These are phyloP conservation scores for Somateria mollissima DNA, from an alignment of 2,797 vertebrate genomes.

Conservation along the genomic window DNA sequence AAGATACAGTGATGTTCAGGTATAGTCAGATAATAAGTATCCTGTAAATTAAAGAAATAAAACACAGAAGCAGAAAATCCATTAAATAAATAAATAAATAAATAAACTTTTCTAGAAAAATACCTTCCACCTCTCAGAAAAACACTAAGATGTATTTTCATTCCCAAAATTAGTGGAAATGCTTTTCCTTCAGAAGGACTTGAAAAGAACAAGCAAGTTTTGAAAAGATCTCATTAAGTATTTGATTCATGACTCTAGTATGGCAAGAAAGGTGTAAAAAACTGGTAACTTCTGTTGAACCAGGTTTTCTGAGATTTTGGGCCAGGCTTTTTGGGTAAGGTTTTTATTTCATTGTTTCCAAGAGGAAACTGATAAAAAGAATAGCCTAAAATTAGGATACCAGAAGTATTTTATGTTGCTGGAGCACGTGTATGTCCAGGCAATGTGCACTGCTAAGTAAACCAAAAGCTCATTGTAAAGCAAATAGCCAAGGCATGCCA, in stretches of 20 bases:
- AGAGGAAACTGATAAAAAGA: neutral
- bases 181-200: neutral
- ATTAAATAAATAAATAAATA: neutral
- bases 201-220: neutral
- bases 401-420: neutral
- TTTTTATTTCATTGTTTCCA: neutral
- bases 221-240: neutral
- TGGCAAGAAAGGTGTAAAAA: neutral
- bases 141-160: neutral
- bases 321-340: neutral
- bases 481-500: neutral
- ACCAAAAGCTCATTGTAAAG: neutral
- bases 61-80: neutral
- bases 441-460: accelerated
- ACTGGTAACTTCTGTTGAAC: neutral
- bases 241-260: neutral
- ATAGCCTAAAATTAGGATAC: neutral
- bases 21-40: neutral
- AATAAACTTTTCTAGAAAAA: neutral
- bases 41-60: neutral
- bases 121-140: neutral
- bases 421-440: accelerated
- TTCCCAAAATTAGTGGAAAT: neutral
- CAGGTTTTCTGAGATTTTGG: neutral
- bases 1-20: neutral